phyloP scores from a whole-genome alignment of 2,113 vertebrate species.

The Lates calcarifer region DNA sequence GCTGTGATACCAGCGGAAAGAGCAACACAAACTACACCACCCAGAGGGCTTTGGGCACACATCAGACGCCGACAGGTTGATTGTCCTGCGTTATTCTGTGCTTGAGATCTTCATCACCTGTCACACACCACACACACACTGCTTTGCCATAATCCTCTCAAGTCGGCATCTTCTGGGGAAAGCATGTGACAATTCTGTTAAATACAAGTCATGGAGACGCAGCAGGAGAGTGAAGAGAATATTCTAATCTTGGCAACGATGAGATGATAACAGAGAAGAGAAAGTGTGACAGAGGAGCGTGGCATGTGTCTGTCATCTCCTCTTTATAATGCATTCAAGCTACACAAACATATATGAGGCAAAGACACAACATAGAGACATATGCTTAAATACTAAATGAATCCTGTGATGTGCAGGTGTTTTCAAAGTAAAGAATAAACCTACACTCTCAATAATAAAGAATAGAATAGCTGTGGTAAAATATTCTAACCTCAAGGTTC shows the following conservation, averaged over 20 bases:
- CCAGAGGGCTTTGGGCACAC: constrained; percentile 57
- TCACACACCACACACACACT: constrained; percentile 12
- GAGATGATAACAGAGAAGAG: constrained; percentile 66
- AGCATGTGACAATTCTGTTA: constrained; percentile 41
- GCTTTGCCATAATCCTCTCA: constrained; percentile 26
- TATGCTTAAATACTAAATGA: background rate
- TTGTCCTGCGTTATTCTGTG: constrained; percentile 38
- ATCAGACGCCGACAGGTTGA: constrained; percentile 43
- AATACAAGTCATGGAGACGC: constrained; percentile 49
- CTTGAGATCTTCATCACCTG: constrained; percentile 60
- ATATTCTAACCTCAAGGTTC: background rate
- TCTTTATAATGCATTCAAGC: constrained; percentile 36
- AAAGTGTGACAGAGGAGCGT: constrained; percentile 39
- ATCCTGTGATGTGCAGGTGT: background rate
- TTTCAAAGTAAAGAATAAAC: background rate
- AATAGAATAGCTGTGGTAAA: background rate
- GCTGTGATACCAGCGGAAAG: constrained; percentile 24
- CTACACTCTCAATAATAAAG: background rate
- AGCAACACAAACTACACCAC: constrained; percentile 56
- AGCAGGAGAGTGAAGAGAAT: constrained; percentile 58
- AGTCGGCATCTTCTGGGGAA: constrained; percentile 25
- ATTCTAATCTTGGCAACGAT: constrained; percentile 68
- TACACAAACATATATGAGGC: constrained; percentile 18
- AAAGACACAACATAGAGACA: background rate
- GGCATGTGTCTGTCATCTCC: constrained; percentile 41